Base-by-base conservation (phyloP, 2,797 vertebrate species). In the Molossus alvarezi region DNA sequence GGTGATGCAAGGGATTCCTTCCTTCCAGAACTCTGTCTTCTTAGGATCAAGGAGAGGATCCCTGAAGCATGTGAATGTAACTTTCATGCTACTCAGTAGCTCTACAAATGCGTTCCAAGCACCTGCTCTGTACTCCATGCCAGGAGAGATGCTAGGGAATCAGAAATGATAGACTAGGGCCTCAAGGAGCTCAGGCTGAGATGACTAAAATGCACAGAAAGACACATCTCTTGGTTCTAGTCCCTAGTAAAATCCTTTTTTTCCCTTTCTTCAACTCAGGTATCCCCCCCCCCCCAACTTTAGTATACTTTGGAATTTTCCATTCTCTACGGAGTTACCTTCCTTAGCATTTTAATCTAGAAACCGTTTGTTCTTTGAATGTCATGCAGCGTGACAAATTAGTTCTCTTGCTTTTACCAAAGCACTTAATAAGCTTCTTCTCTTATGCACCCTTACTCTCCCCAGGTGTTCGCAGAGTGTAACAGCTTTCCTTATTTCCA, bases 341-440 rank as follows among this genome's bases (percentile, higher is more conserved):
- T 88, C 81, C 72, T 88, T 93, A 75, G 90, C 91, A 95, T 96
- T 97, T 97, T 93, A 94, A 96, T 97, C 94, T 88, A 72, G 73
- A 85, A 94, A 90, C 69, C 58, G 84, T 90, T 97, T 96, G 95
- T 95, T 97, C 97, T 92, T 89, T 79, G 93, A 94, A 93, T 83
- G 97, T 94, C 96, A 94, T 53, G 62, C 67, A 62, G 93, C 72
- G 95, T 96, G 96, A 97, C 96, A 97, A 97, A 96, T 97, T 71
- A 82, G 89, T 93, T 95, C 94, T 92, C 73, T 86, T 94, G 53
- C 91, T 94, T 96, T 95, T 82, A 79, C 81, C 33, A 65, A 96
- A 88, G 58, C 67, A 62, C 87, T 97, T 96, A 96, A 90, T 94
- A 93, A 96, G 67, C 80, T 57, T 79, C 72, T 87, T 93, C 62